phyloP scores from a whole-genome alignment of 2,113 vertebrate species.

The Crypturellus undulatus region DNA sequence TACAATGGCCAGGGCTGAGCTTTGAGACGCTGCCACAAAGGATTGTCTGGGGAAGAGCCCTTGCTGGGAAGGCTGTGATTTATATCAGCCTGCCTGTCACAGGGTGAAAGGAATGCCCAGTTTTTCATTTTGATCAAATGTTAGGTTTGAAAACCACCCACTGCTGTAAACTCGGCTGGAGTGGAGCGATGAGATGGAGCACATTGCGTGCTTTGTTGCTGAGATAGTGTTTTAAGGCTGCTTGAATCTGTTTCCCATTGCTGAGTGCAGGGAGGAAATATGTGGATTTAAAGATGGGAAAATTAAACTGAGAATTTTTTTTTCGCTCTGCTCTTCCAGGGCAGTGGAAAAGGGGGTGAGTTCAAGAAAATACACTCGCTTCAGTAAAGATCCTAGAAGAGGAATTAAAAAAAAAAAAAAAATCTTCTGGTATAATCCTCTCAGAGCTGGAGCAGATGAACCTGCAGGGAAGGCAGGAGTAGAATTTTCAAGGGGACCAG shows the following conservation, averaged over 20 bases:
- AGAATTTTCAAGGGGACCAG: background rate
- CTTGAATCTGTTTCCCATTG: conserved; percentile 60
- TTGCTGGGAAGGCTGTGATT: conserved; percentile 79
- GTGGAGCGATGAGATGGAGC: conserved; percentile 62
- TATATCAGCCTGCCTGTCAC: conserved; percentile 77
- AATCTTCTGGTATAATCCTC: background rate
- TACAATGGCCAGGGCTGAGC: conserved; percentile 62
- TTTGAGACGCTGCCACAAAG: conserved; percentile 58
- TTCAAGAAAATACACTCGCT: background rate
- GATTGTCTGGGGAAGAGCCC: conserved; percentile 67
- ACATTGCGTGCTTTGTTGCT: conserved; percentile 77
- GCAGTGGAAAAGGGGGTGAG: background rate
- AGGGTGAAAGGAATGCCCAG: conserved; percentile 76
- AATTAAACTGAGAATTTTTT: background rate
- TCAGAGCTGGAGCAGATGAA: background rate
- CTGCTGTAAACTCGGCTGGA: conserved; percentile 74
- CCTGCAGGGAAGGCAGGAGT: background rate
- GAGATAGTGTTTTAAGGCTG: conserved; percentile 53
- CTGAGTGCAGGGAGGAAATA: background rate
- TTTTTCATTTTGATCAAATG: conserved; percentile 81
- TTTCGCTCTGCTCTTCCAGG: background rate
- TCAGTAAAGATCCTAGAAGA: background rate
- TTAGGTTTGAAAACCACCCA: conserved; percentile 79
- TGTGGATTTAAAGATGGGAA: background rate
- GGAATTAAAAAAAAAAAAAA: background rate